Base-by-base conservation (phyloP, 2,888 invertebrate genomes). In the Dryobota labecula region DNA sequence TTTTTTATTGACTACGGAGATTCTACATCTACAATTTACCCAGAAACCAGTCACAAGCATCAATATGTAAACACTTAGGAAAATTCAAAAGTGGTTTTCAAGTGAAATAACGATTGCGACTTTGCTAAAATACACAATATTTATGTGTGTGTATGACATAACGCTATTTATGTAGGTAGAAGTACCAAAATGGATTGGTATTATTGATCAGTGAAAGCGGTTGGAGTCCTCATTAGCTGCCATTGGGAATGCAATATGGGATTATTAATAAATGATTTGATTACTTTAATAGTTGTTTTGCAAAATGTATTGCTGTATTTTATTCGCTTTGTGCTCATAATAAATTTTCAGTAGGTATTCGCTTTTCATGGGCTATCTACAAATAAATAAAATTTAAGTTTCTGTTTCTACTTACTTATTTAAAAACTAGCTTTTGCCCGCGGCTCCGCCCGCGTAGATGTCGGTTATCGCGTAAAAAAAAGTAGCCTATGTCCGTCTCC, bases 131-230 rank as follows among this genome's bases (percentile, higher is more conserved):
- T n/a, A n/a, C n/a, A n/a, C n/a, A n/a, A n/a, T n/a, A n/a, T n/a
- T n/a, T n/a, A n/a, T n/a, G n/a, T n/a, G n/a, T n/a, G n/a, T n/a
- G n/a, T n/a, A n/a, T n/a, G n/a, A n/a, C n/a, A n/a, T n/a, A n/a
- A n/a, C n/a, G n/a, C n/a, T n/a, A n/a, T n/a, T n/a, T n/a, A n/a
- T n/a, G n/a, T n/a, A n/a, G n/a, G n/a, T n/a, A n/a, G n/a, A n/a
- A n/a, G n/a, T n/a, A n/a, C 38, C 53, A 24, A 69, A 76, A 73
- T 70, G 33, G 54, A 76, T 73, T 67, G 82, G 65, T 76, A 78
- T 81, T 76, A 78, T 81, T 67, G 78, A 84, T 76, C 62, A 56
- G 38, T 63, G 57, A 45, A 58, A 61, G 67, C 69, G 56, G 60
- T 70, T 56, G 51, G 43, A 64, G 45, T 68, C 41, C 74, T 82